These are phyloP conservation scores for Entosphenus tridentatus DNA, from an alignment of 2,113 vertebrate genomes.

Conservation along the genomic window DNA sequence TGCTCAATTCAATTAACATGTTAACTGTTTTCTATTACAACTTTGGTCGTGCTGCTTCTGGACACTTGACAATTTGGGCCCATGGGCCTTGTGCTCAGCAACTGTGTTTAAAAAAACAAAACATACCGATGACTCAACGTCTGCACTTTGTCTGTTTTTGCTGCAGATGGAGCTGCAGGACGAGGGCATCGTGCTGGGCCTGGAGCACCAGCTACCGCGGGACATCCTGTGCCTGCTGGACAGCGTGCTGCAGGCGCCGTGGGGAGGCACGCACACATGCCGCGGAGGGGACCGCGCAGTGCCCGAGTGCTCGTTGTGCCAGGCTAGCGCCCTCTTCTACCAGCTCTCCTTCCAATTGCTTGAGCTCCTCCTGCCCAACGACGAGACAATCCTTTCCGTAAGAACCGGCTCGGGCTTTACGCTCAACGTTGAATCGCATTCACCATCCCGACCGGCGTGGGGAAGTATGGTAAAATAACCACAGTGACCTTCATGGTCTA, in stretches of 20 bases:
- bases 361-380: conserved; percentile 69
- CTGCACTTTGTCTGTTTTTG: neutral
- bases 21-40: too few species aligned
- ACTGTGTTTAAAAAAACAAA: neutral
- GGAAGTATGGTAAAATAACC: too few species aligned
- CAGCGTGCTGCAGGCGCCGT: conserved; percentile 92
- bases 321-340: conserved; percentile 94
- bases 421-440: too few species aligned
- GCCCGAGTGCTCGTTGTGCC: conserved; percentile 73
- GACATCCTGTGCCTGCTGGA: conserved; percentile 91
- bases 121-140: neutral
- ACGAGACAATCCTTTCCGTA: conserved; percentile 92
- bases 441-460: too few species aligned
- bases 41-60: too few species aligned
- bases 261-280: conserved; percentile 91
- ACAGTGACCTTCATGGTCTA: too few species aligned
- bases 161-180: conserved; percentile 95
- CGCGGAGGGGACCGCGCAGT: conserved; percentile 76
- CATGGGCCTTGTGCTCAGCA: too few species aligned
- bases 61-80: too few species aligned
- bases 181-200: conserved; percentile 68
- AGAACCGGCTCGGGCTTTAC: conserved; percentile 17
- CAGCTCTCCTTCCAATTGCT: conserved; percentile 85
- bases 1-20: too few species aligned
- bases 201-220: conserved; percentile 72